Conservation (phyloP, 2,113 vertebrate genomes). For the Petaurus breviceps region DNA sequence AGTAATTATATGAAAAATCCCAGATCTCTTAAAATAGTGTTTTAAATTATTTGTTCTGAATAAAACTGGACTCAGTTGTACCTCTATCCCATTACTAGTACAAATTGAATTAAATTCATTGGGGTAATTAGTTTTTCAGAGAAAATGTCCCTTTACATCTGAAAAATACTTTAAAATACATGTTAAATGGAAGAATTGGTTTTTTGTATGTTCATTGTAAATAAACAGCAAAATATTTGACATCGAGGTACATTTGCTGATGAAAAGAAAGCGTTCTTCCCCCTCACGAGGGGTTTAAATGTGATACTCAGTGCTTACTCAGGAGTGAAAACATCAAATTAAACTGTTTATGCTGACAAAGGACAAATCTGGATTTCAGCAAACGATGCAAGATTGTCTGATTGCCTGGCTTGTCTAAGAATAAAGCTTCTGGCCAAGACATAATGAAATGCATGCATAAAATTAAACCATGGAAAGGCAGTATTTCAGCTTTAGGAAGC, state of each 20-base stretch:
- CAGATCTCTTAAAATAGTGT: constrained; percentile 37
- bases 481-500: constrained; percentile 71
- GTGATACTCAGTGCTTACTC: constrained; percentile 93
- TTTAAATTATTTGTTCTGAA: constrained; percentile 60
- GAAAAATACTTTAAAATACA: constrained; percentile 51
- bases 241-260: constrained; percentile 82
- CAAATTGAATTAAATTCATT: constrained; percentile 47
- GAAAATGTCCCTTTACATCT: constrained; percentile 48
- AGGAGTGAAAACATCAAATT: constrained; percentile 97
- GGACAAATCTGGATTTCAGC: constrained; percentile 94
- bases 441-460: constrained; percentile 93
- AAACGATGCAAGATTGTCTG: constrained; percentile 93
- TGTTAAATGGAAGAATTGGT: constrained; percentile 28
- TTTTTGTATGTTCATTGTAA: constrained; percentile 66
- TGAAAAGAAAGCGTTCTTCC: constrained; percentile 84
- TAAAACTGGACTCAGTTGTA: constrained; percentile 56
- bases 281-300: constrained; percentile 87
- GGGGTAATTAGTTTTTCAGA: constrained; percentile 55
- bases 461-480: constrained; percentile 87
- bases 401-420: constrained; percentile 90
- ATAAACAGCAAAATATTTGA: constrained; percentile 67
- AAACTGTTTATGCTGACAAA: constrained; percentile 99
- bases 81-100: constrained; percentile 14
- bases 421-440: constrained; percentile 87
- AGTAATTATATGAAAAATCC: constrained; percentile 55